Evolutionary conservation across 1,140 invertebrate genomes (phyloP).

Genomic region (Drosophila ercepeae): DNA sequence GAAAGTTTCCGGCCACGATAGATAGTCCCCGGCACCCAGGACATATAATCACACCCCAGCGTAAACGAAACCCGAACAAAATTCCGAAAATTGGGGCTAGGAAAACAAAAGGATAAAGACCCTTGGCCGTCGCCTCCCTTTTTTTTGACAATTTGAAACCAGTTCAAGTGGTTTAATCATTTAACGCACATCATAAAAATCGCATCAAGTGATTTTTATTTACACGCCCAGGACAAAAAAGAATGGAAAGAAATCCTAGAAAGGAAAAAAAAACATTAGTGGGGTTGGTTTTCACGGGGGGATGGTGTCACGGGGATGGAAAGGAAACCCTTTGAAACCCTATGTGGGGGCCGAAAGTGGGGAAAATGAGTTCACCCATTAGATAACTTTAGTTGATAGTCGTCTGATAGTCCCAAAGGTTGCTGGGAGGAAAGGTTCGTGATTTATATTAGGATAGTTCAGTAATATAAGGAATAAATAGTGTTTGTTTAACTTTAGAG

Average conservation of each 20-base stretch:
- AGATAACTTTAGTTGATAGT: conserved; percentile 37
- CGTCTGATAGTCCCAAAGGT: conserved; percentile 19
- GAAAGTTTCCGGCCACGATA: conserved; percentile 65
- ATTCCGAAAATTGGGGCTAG: conserved; percentile 55
- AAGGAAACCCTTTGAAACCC: conserved; percentile 64
- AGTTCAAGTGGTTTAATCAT: conserved; percentile 82
- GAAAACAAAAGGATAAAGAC: conserved; percentile 56
- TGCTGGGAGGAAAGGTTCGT: background rate
- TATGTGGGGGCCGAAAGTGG: conserved; percentile 12
- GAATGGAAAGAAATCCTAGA: conserved; percentile 22
- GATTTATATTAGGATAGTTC: background rate
- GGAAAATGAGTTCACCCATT: conserved; percentile 23
- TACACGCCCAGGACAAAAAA: conserved; percentile 64
- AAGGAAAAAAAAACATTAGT: background rate
- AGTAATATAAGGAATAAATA: background rate
- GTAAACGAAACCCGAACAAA: conserved; percentile 38
- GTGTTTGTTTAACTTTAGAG: no score
- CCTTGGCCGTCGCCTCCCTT: conserved; percentile 23
- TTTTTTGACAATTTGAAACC: conserved; percentile 76
- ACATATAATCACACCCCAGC: conserved; percentile 48
- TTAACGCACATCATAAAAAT: conserved; percentile 82
- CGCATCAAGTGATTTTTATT: conserved; percentile 80
- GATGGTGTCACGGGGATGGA: background rate
- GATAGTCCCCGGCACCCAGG: conserved; percentile 22
- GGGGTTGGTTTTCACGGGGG: conserved; percentile 1